Evolutionary conservation across 2,888 invertebrate species (phyloP).

Genomic region (Cantharis rufa): DNA sequence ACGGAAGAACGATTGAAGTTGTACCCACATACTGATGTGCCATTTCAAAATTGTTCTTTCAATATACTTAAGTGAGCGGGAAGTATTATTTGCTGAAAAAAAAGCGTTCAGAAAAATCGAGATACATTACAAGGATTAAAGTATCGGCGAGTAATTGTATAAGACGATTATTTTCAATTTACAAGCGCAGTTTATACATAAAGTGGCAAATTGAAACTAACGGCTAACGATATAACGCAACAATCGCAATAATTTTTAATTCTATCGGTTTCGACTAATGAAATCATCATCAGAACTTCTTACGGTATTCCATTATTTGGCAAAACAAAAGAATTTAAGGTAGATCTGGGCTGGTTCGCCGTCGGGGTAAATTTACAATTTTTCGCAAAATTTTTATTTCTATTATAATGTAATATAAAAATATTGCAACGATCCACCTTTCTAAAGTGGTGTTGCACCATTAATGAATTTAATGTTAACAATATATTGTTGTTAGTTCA

Average conservation of each 20-base stretch:
- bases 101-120: background rate
- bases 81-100: background rate
- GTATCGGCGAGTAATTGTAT: background rate
- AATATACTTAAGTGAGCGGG: constrained; percentile 13
- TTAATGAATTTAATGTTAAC: too few species aligned
- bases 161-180: background rate
- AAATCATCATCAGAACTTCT: background rate
- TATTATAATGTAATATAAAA: too few species aligned
- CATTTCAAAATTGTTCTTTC: constrained; percentile 19
- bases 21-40: constrained; percentile 16
- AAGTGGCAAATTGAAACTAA: background rate
- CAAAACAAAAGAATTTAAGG: background rate
- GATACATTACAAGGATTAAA: background rate
- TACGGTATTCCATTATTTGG: background rate
- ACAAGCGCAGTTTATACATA: background rate
- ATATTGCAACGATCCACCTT: too few species aligned
- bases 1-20: constrained; percentile 27
- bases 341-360: too few species aligned
- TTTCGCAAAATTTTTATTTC: too few species aligned
- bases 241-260: background rate
- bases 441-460: too few species aligned
- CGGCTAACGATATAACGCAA: background rate
- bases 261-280: background rate
- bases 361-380: too few species aligned
- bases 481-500: too few species aligned